Base-by-base conservation (phyloP, 2,888 invertebrate species). In the Tenthredo livida region DNA sequence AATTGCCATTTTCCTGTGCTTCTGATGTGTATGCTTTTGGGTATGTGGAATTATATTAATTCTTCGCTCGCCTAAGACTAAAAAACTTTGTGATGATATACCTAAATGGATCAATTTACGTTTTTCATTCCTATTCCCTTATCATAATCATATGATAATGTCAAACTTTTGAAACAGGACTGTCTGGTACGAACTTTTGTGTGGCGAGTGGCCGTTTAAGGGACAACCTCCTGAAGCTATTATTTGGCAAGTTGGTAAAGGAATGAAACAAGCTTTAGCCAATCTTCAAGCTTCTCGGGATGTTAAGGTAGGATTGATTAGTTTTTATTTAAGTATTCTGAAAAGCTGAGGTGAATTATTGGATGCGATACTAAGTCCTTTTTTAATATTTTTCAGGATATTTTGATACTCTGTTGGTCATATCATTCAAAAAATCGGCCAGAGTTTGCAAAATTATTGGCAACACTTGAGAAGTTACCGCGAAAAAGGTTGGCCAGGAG, bases 11-110 rank as follows among this genome's bases (percentile, higher is more conserved):
- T 94, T 97, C 98, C 84, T 97, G 97, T 93, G 96, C 96, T 85
- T 98, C 99, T 1, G 99, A 99, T 93, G 97, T 99, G 47, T 99
- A 98, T 94, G 98, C 99, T 67, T 99, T 99, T 94, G 99, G 98
- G 98, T 98, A 93, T 93, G 95, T 94, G 47, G 37, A 37, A 84
- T 72, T 84, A 61, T 85, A 25, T 73, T 86, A 43, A 33, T 75
- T 73, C n/a, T 83, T 72, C 47, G 12, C 25, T 12, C 3, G 33
- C 17, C 4, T 37, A 33, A 70, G 17, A 4, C 47, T 86, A 6
- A 2, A 25, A 25, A 61, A 25, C 25, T 61, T 21, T 61, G 25
- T 21, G 0, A 2, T 25, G 9, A 1, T 21, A 61, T 61, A n/a
- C n/a, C n/a, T n/a, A 25, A 21, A 61, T 25, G 0, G 25, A 10